Conservation (phyloP, 2,113 vertebrate species). For the Nesogale talazaci region DNA sequence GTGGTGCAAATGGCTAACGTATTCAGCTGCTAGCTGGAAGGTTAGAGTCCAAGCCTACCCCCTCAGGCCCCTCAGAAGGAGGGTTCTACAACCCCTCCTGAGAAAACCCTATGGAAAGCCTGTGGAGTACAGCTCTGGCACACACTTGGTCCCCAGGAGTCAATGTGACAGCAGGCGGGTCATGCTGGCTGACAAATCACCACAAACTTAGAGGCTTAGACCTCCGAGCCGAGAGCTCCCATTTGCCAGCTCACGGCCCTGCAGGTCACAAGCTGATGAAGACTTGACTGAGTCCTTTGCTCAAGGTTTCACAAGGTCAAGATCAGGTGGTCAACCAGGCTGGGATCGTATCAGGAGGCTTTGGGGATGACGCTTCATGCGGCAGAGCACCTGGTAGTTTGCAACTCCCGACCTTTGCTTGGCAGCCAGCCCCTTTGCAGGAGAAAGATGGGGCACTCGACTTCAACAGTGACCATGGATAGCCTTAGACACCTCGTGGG, state of each 20-base stretch:
- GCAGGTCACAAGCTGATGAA: background rate
- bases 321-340: background rate
- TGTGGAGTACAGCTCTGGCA: background rate
- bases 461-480: too few relatives aligned
- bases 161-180: background rate
- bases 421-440: too few relatives aligned
- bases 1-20: background rate
- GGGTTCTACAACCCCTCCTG: too few relatives aligned
- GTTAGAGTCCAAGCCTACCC: background rate
- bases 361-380: background rate
- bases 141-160: background rate
- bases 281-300: background rate
- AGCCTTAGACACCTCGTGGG: too few relatives aligned
- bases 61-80: background rate
- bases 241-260: background rate
- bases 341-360: background rate
- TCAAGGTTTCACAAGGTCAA: background rate
- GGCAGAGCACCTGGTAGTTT: background rate
- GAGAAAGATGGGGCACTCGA: too few relatives aligned
- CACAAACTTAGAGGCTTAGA: background rate
- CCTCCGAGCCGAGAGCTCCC: too few relatives aligned
- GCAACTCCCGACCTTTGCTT: too few relatives aligned
- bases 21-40: background rate
- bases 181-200: background rate
- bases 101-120: background rate